Conservation (phyloP, 2,113 vertebrate species). For the Emberiza fucata region DNA sequence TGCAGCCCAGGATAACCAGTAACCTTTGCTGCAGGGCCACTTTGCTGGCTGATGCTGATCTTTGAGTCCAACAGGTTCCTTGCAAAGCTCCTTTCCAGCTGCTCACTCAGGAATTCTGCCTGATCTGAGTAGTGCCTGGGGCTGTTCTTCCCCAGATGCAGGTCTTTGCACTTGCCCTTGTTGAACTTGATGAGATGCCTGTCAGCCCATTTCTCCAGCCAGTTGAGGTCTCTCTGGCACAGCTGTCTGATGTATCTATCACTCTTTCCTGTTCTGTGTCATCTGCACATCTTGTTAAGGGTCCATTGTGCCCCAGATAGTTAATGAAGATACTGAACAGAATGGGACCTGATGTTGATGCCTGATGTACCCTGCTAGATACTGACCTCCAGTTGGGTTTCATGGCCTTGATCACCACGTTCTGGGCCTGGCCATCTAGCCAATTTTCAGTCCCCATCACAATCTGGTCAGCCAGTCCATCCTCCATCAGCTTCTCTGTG, state of each 20-base stretch:
- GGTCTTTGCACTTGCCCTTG: not conserved
- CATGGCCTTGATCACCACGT: not conserved
- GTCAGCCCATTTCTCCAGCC: not conserved
- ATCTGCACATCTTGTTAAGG: not conserved
- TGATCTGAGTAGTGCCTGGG: not conserved
- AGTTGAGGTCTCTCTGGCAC: not conserved
- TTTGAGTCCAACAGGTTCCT: not conserved
- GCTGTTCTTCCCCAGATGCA: not conserved
- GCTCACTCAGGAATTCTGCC: not conserved
- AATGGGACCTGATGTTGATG: not conserved
- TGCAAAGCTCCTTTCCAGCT: not conserved
- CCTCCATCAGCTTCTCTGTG: not conserved
- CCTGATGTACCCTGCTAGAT: not conserved
- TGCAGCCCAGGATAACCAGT: not conserved
- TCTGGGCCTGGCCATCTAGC: not conserved
- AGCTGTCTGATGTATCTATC: not conserved
- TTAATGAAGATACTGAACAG: not conserved
- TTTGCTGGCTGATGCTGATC: not conserved
- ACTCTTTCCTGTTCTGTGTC: not conserved
- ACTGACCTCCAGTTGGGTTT: not conserved
- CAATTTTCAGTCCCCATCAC: not conserved
- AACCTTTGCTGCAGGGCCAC: not conserved
- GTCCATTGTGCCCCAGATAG: rapidly evolving
- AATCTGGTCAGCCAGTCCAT: not conserved
- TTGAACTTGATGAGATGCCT: not conserved